Evolutionary conservation across 2,888 invertebrate genomes (phyloP), one percentile per base, ranked within the genome.

Genomic region (Pocota personata): DNA sequence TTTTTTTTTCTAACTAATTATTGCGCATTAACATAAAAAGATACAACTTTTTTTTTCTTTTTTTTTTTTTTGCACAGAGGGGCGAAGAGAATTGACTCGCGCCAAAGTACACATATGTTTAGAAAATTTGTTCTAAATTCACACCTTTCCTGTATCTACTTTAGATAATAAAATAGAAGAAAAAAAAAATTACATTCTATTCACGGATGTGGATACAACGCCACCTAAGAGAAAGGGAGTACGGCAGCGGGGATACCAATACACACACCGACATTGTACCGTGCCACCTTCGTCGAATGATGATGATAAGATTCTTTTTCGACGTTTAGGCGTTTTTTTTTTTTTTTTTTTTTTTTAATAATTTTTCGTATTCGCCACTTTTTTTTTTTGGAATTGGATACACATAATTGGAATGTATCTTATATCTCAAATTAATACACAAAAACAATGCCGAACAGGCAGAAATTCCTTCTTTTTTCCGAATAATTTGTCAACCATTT

Each of bases 401-500:
- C 73, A 77, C 64, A 71, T 46, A 46, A 60, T 62, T 60, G 43
- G 10, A 67, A 57, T 62, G 57, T 64, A 35, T 77, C 21, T 60
- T 37, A 2, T 52, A 40, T 40, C 32, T 14, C 21, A 52, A 67
- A 50, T 27, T 21, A 48, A 57, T 58, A 40, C 48, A 50, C 50
- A 30, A 75, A 64, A 40, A 55, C 77, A 60, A 62, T 55, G 52
- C 52, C 71, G 27, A 30, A 57, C 30, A n/a, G 12, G 37, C 58
- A 58, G 16, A 55, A 76, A 71, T 82, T 77, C 55, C 30, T 71
- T 37, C 32, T 55, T 14, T 52, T 71, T 50, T 58, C 62, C 57
- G 35, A 76, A 67, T 57, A 80, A 75, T 57, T 72, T 77, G 86
- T 86, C 86, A 77, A 82, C 82, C 86, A 86, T 86, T 82, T 86